phyloP scores from a whole-genome alignment of 2,888 invertebrate genomes.

The Bombylius discolor region DNA sequence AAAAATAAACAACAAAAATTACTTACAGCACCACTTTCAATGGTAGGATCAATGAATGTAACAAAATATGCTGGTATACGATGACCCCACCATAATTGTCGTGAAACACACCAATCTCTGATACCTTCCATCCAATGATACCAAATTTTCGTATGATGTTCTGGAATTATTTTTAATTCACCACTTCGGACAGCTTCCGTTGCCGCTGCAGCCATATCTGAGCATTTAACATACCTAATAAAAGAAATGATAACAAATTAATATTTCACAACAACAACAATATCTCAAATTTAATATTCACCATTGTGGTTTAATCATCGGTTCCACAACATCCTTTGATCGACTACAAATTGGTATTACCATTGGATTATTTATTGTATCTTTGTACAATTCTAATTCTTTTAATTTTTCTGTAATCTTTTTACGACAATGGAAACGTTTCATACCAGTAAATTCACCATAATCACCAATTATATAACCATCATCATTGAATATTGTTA shows the following conservation, averaged over 20 bases:
- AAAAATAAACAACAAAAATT: no score
- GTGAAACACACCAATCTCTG: conserved; percentile 96
- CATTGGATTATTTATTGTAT: conserved; percentile 85
- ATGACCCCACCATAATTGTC: conserved; percentile 99
- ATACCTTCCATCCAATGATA: conserved; percentile 92
- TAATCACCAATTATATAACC: conserved; percentile 74
- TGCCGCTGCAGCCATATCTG: conserved; percentile 80
- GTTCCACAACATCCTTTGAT: conserved; percentile 95
- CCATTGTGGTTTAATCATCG: conserved; percentile 94
- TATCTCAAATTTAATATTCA: conserved; percentile 29
- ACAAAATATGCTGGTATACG: conserved; percentile 89
- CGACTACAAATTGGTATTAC: conserved; percentile 91
- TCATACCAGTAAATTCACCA: conserved; percentile 70
- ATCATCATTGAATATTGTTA: conserved; percentile 82
- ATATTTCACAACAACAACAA: neutral
- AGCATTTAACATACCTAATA: conserved; percentile 67
- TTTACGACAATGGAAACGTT: conserved; percentile 79
- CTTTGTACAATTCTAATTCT: conserved; percentile 57
- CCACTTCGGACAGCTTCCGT: conserved; percentile 66
- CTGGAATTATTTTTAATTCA: conserved; percentile 79
- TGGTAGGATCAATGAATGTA: conserved; percentile 39
- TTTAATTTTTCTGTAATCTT: conserved; percentile 65
- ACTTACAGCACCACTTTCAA: conserved; percentile 29
- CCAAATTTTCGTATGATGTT: conserved; percentile 86
- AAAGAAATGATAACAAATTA: neutral